Conservation (phyloP, 2,888 invertebrate species). For the Cremastinae sp. region DNA sequence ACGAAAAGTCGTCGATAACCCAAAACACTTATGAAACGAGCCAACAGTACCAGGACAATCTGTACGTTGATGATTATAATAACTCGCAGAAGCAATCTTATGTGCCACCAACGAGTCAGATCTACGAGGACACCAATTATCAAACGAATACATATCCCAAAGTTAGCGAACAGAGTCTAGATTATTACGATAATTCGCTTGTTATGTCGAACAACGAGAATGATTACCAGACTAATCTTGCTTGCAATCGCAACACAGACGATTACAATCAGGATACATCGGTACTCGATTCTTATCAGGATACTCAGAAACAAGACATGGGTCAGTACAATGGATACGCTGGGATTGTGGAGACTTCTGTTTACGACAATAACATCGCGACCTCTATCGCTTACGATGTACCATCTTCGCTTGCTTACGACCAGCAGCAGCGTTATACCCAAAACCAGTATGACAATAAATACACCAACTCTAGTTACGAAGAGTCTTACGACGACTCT, state of each 20-base stretch:
- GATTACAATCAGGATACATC: constrained; percentile 62
- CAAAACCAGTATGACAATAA: constrained; percentile 70
- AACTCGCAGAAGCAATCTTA: constrained; percentile 46
- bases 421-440: constrained; percentile 71
- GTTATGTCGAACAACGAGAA: constrained; percentile 66
- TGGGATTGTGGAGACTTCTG: constrained; percentile 66
- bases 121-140: constrained; percentile 68
- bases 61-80: constrained; percentile 56
- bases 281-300: constrained; percentile 44
- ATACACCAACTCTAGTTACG: constrained; percentile 62
- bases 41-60: constrained; percentile 56
- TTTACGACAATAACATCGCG: constrained; percentile 66
- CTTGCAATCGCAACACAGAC: constrained; percentile 71
- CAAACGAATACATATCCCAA: constrained; percentile 72
- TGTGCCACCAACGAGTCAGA: constrained; percentile 42
- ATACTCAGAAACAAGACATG: constrained; percentile 36
- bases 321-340: constrained; percentile 63
- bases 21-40: constrained; percentile 46
- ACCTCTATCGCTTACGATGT: constrained; percentile 66
- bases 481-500: constrained; percentile 56
- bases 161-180: constrained; percentile 67
- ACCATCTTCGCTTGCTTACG: constrained; percentile 55
- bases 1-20: constrained; percentile 63
- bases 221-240: constrained; percentile 67
- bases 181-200: constrained; percentile 65